Evolutionary conservation across 2,113 vertebrate species (phyloP).

Genomic region (Odocoileus hemionus): DNA sequence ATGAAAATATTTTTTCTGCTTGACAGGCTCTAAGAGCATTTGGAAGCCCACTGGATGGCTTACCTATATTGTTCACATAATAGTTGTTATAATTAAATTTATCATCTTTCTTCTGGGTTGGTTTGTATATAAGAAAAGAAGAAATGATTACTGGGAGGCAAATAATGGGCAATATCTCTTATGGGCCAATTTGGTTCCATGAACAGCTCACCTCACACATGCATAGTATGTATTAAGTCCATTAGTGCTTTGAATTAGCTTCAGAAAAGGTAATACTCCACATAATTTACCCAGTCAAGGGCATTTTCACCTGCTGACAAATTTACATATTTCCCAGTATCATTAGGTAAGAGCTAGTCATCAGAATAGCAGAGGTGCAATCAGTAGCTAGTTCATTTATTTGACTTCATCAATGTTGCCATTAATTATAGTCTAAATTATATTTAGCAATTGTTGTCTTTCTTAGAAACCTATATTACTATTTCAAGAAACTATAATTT

Average conservation of each 20-base stretch:
- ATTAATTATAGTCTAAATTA: constrained; percentile 70
- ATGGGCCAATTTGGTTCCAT: constrained; percentile 75
- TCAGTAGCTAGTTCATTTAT: constrained; percentile 73
- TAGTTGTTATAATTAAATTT: constrained; percentile 74
- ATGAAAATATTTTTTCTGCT: constrained; percentile 80
- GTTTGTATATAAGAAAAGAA: constrained; percentile 75
- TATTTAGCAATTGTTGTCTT: constrained; percentile 74
- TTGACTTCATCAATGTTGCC: constrained; percentile 70
- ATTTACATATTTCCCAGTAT: constrained; percentile 81
- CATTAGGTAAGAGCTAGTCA: constrained; percentile 76
- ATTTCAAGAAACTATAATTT: constrained; percentile 53
- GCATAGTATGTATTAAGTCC: constrained; percentile 74
- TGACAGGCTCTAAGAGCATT: constrained; percentile 72
- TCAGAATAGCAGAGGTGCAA: constrained; percentile 72
- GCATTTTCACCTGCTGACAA: constrained; percentile 83
- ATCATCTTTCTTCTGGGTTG: constrained; percentile 70
- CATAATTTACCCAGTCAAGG: constrained; percentile 82
- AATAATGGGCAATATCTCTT: constrained; percentile 77
- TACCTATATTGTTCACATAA: constrained; percentile 77
- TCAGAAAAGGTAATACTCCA: constrained; percentile 77
- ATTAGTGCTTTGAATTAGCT: constrained; percentile 76
- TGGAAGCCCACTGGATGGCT: constrained; percentile 66
- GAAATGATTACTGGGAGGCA: constrained; percentile 77
- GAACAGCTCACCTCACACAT: constrained; percentile 76
- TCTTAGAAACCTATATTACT: constrained; percentile 47